phyloP scores from a whole-genome alignment of 2,797 vertebrate genomes.

The Hemibagrus guttatus region DNA sequence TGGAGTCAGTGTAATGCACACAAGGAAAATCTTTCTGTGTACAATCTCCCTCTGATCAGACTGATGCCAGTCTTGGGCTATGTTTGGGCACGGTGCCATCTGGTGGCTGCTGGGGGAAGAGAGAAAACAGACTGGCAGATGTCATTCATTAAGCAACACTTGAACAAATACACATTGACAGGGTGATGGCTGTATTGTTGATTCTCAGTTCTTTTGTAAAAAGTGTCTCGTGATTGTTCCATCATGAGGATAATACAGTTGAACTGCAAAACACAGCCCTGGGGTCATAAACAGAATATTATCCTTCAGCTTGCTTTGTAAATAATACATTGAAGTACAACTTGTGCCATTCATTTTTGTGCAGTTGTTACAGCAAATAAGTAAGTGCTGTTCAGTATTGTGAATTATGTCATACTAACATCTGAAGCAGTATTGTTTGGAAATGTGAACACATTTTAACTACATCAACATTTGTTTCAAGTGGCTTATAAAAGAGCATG shows the following conservation, averaged over 20 bases:
- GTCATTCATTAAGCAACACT: too few relatives aligned
- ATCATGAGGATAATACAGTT: background rate
- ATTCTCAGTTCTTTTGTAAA: constrained; percentile 7
- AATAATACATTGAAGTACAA: constrained; percentile 17
- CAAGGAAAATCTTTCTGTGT: constrained; percentile 29
- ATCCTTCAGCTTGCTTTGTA: constrained; percentile 19
- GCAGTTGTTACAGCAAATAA: background rate
- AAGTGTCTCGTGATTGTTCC: background rate
- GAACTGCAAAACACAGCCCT: constrained; percentile 11
- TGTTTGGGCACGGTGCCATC: constrained; percentile 11
- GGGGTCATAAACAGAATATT: constrained; percentile 22
- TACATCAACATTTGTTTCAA: background rate
- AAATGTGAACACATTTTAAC: constrained; percentile 3
- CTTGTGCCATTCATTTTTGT: constrained; percentile 20
- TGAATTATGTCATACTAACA: background rate
- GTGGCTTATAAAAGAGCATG: constrained; percentile 10
- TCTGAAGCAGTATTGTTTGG: background rate
- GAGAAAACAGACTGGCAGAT: background rate
- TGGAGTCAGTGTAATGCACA: constrained; percentile 14
- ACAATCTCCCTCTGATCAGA: constrained; percentile 16
- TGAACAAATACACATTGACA: background rate
- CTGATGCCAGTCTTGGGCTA: background rate
- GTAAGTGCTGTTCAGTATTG: background rate
- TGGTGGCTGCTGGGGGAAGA: background rate
- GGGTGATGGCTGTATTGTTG: constrained; percentile 13